Percentiles rank a stretch among this genome's conserved stretches.
Evolutionary conservation across 2,888 invertebrate genomes (phyloP).

Genomic region (Drosophila testacea): DNA sequence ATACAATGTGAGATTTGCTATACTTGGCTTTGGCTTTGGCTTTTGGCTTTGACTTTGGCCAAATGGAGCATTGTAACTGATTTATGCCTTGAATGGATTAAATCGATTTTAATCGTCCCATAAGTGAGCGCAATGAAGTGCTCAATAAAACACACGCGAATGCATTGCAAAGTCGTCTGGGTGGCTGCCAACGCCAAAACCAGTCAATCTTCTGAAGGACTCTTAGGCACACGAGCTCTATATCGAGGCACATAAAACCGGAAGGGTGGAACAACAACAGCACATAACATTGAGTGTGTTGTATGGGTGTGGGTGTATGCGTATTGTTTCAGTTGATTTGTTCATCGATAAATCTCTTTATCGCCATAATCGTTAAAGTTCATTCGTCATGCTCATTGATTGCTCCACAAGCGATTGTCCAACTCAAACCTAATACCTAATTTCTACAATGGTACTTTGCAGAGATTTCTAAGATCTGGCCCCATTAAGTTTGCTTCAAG

Average conservation of each 20-base stretch:
- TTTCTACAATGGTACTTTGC: slow-evolving; percentile 32
- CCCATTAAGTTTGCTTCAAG: no score
- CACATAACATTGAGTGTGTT: slow-evolving; percentile 7
- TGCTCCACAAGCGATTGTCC: slow-evolving; percentile 50
- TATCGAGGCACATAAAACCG: slow-evolving; percentile 31
- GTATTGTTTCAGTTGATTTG: slow-evolving; percentile 70
- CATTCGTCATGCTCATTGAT: slow-evolving; percentile 75
- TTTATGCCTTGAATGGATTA: slow-evolving; percentile 69
- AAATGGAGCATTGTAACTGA: slow-evolving; percentile 49
- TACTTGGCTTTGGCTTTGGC: slow-evolving; percentile 20
- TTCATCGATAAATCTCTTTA: slow-evolving; percentile 76
- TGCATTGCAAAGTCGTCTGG: slow-evolving; percentile 23
- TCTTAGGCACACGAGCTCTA: slow-evolving; percentile 41
- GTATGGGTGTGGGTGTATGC: slow-evolving; percentile 25
- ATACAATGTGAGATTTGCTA: slow-evolving; percentile 40
- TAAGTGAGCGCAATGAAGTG: slow-evolving; percentile 73
- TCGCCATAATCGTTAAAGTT: slow-evolving; percentile 79
- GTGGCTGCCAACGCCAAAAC: slow-evolving; percentile 14
- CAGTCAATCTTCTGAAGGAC: slow-evolving; percentile 47
- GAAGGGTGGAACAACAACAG: slow-evolving; percentile 47
- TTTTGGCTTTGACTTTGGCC: slow-evolving; percentile 22
- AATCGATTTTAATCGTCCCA: slow-evolving; percentile 79
- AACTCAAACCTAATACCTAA: slow-evolving; percentile 29
- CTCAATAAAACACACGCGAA: slow-evolving; percentile 73
- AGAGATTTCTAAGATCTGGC: no score